Conservation (phyloP, 2,888 invertebrate genomes). For the Acholoe squamosa region DNA sequence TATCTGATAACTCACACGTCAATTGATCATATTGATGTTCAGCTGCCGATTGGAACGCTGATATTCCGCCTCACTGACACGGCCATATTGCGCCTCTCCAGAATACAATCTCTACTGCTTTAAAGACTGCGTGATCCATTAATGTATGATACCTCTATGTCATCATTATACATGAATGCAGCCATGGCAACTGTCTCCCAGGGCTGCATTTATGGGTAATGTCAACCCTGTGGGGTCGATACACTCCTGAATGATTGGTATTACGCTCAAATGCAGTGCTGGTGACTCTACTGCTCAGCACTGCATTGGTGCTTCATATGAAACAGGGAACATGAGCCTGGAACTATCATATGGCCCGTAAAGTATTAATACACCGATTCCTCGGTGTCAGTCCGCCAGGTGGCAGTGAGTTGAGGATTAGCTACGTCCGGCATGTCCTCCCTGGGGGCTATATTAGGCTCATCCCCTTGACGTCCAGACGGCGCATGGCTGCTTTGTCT, state of each 20-base stretch:
- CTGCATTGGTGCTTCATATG: no score
- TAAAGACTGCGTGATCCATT: no score
- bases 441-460: conserved; percentile 47
- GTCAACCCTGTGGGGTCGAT: no score
- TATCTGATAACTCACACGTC: background rate
- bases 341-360: background rate
- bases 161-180: background rate
- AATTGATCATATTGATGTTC: background rate
- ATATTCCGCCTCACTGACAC: background rate
- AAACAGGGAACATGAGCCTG: no score
- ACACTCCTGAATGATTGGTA: no score
- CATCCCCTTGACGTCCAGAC: background rate
- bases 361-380: background rate
- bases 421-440: background rate
- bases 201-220: no score
- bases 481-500: background rate
- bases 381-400: background rate
- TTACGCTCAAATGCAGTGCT: no score
- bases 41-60: background rate
- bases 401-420: conserved; percentile 4
- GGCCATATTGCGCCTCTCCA: no score
- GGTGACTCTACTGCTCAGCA: no score
- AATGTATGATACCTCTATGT: background rate
- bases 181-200: no score
- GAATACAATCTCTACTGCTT: no score